Base-by-base conservation (phyloP, 2,888 invertebrate genomes). In the Tineola bisselliella region DNA sequence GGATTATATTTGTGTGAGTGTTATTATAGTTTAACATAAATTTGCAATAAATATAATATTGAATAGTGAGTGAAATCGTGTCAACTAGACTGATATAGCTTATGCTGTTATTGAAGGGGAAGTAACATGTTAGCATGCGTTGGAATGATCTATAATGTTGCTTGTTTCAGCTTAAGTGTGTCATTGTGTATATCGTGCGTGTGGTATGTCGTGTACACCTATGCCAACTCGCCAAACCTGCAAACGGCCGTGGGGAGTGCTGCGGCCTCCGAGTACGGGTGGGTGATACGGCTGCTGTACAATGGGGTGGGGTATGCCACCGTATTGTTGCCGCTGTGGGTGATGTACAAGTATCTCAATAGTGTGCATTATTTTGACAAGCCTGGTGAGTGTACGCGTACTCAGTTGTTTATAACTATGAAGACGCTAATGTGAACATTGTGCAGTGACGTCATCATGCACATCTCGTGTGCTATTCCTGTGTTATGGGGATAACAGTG, bases 291-390 rank as follows among this genome's bases (percentile, higher is more conserved):
- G 65, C 86, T 97, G 44, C 70, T 91, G 44, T 84, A 94, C 19
- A 98, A 98, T 81, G 87, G 96, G 61, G 87, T 95, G 15, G 96
- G 97, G 12, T 98, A 98, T 77, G 90, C 92, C 2, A 94, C 95
- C n/a, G 88, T 98, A 62, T 88, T 97, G 73, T 78, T 97, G 62
- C 97, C 98, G 0, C 95, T 95, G 58, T 93, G 91, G 73, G 80
- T 97, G 15, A 88, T 96, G 61, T 94, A 94, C 74, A 92, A 92
- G 76, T 96, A 95, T 79, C 89, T 95, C 19, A 89, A 91, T 65
- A 90, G 89, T 71, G 92, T 90, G 60, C 93, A 94, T 68, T 95
- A 95, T 73, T 88, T 95, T 67, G 95, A 96, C 72, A 91, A 91
- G 76, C 88, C 91, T 73, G 90, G 95, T 94, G 18, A 25, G 54